These are phyloP conservation scores for Amphimedon queenslandica DNA, from an alignment of 37 sponge, comb jelly and placozoan genomes.

Conservation along the genomic window DNA sequence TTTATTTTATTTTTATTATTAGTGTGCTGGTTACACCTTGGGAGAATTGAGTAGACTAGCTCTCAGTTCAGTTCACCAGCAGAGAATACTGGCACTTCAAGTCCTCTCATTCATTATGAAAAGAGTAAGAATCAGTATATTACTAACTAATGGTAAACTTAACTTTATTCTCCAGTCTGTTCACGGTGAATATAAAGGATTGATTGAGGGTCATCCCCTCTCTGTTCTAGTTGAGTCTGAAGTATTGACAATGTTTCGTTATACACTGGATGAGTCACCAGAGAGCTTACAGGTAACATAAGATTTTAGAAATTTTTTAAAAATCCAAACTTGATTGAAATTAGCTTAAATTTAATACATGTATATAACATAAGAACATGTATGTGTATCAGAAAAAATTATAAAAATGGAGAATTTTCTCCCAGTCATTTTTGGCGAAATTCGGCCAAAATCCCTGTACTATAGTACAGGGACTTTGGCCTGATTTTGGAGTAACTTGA, in stretches of 20 bases:
- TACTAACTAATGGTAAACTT: no score
- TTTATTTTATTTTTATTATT: not conserved
- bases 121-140: constrained; percentile 20
- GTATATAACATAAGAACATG: no score
- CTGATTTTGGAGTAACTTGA: no score
- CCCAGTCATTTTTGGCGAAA: no score
- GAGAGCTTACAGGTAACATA: constrained; percentile 30
- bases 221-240: constrained; percentile 41
- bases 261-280: constrained; percentile 63
- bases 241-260: constrained; percentile 65
- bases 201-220: constrained; percentile 26
- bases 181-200: constrained; percentile 26
- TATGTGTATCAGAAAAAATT: no score
- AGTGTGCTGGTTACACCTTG: constrained; percentile 89
- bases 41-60: constrained; percentile 59
- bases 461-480: no score
- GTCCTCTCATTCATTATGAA: constrained; percentile 44
- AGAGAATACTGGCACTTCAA: constrained; percentile 65
- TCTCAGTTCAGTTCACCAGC: constrained; percentile 75
- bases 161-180: constrained; percentile 16
- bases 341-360: no score
- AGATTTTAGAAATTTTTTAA: no score
- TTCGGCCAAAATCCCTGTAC: no score
- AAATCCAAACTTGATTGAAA: no score
- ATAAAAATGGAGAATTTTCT: no score